A percentile compares a stretch with the other conserved stretches of the same genome.
phyloP scores from a whole-genome alignment of 1,140 invertebrate species.

The Macrosteles quadrilineatus region DNA sequence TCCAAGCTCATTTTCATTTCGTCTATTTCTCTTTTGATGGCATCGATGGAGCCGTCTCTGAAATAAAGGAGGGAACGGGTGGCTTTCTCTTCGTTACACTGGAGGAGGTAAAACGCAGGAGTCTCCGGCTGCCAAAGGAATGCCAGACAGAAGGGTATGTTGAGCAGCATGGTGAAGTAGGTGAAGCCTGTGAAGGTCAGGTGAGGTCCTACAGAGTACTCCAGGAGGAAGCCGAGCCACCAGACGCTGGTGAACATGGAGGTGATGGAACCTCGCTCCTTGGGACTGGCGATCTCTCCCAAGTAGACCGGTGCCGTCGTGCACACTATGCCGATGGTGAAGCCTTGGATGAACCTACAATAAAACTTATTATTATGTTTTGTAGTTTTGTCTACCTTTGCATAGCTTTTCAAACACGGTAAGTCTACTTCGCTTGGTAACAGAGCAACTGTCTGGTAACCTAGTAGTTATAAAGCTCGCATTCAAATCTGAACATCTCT shows the following conservation, averaged over 20 bases:
- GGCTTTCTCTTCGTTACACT: slow-evolving; percentile 7
- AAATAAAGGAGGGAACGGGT: slow-evolving; percentile 5
- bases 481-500: too few relatives aligned
- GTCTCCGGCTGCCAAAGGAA: slow-evolving; percentile 22
- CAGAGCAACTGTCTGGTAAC: too few relatives aligned
- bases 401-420: too few relatives aligned
- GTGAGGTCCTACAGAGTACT: slow-evolving; percentile 19
- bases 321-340: slow-evolving; percentile 23
- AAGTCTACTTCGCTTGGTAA: too few relatives aligned
- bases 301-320: slow-evolving; percentile 18
- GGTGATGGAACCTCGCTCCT: not conserved
- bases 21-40: slow-evolving; percentile 18
- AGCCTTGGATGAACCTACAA: not conserved
- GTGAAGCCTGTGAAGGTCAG: not conserved
- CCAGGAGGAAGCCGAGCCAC: slow-evolving; percentile 19
- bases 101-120: slow-evolving; percentile 7
- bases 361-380: too few relatives aligned
- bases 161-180: not conserved
- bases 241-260: slow-evolving; percentile 10
- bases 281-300: slow-evolving; percentile 20
- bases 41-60: not conserved
- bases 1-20: slow-evolving; percentile 21
- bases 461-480: too few relatives aligned
- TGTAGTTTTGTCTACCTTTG: too few relatives aligned
- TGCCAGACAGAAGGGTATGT: not conserved